phyloP scores from a whole-genome alignment of 2,888 invertebrate genomes.

The Erannis defoliaria region DNA sequence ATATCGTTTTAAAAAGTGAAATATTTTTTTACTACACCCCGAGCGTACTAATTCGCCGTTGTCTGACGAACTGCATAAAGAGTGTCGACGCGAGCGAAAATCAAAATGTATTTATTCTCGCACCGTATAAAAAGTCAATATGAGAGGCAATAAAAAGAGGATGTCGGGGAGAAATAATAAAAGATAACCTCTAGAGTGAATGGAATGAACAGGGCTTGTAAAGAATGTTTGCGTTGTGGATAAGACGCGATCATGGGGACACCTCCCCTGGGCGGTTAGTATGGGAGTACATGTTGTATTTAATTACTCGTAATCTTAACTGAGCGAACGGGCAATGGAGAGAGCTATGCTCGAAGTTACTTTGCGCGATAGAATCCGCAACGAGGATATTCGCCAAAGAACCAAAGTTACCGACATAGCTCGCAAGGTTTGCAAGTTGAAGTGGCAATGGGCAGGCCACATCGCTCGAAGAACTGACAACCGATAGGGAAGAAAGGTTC shows the following conservation, averaged over 20 bases:
- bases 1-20: conserved; percentile 40
- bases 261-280: conserved; percentile 66
- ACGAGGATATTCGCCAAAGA: too few relatives aligned
- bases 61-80: conserved; percentile 76
- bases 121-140: conserved; percentile 85
- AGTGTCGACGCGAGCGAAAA: conserved; percentile 75
- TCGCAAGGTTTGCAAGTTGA: too few relatives aligned
- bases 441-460: too few relatives aligned
- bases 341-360: too few relatives aligned
- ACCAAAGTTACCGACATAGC: too few relatives aligned
- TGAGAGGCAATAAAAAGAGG: conserved; percentile 83
- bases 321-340: too few relatives aligned
- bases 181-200: conserved; percentile 85
- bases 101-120: conserved; percentile 86
- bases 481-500: too few relatives aligned
- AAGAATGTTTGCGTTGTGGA: conserved; percentile 85
- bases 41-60: conserved; percentile 74
- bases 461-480: too few relatives aligned
- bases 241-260: conserved; percentile 83
- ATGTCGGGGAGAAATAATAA: conserved; percentile 81
- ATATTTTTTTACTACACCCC: conserved; percentile 71
- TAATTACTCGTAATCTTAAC: conserved; percentile 9
- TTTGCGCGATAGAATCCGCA: too few relatives aligned
- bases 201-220: conserved; percentile 81
- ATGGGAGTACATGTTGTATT: background rate